These are phyloP conservation scores for Psilopogon haemacephalus DNA, from an alignment of 2,113 vertebrate species.

Conservation along the genomic window DNA sequence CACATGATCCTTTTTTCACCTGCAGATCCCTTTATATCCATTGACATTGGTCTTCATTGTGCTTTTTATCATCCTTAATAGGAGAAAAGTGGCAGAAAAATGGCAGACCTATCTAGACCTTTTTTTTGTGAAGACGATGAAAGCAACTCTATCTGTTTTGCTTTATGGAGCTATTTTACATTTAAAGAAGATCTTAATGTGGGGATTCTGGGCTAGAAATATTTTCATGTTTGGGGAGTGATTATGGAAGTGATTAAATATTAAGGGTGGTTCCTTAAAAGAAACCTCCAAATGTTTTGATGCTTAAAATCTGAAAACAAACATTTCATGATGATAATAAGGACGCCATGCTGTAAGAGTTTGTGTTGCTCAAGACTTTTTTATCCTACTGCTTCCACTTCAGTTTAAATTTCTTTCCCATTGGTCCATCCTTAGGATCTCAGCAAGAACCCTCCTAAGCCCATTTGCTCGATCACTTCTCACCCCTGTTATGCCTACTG, in stretches of 20 bases:
- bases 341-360: neutral
- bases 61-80: neutral
- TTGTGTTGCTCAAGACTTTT: neutral
- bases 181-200: neutral
- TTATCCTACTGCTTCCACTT: neutral
- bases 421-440: neutral
- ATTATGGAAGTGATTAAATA: neutral
- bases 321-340: neutral
- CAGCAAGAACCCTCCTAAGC: neutral
- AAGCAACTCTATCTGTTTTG: neutral
- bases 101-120: fast-evolving
- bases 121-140: neutral
- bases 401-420: neutral
- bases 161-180: neutral
- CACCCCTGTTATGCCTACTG: neutral
- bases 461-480: neutral
- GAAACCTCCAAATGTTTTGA: neutral
- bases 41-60: neutral
- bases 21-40: neutral
- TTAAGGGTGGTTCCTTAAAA: neutral
- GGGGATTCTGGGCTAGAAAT: neutral
- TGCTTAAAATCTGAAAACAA: neutral
- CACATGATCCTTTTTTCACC: neutral
- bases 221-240: neutral
- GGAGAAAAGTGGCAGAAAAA: neutral